Base-by-base conservation (phyloP, 2,113 vertebrate genomes). In the Puffinus mauretanicus region DNA sequence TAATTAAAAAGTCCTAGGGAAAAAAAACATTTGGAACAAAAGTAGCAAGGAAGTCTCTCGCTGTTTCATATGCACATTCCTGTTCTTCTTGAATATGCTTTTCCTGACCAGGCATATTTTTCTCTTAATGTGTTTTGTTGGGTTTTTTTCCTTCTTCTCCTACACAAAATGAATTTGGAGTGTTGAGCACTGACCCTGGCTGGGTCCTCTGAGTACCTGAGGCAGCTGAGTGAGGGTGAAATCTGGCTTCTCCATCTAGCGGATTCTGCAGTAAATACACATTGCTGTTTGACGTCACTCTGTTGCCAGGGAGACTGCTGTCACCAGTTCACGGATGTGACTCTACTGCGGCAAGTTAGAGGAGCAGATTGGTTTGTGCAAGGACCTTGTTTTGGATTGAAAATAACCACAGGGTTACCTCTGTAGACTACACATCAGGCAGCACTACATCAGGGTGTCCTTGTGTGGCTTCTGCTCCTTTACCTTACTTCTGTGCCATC, bases 301-400 rank as follows among this genome's bases (percentile, higher is more conserved):
- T 95, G 97, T 98, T 98, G 97, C 98, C 95, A 98, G 97, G 98
- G 97, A 96, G 97, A 98, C 95, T 66, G 70, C 84, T 98, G 97
- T 97, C 97, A 97, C 95, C 96, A 82, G 95, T 97, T 96, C 95
- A 97, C 93, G 71, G 86, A 52, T 83, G 96, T 97, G 96, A 96
- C 97, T 97, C 96, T 66, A 70, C 94, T 98, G 97, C 94, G 76
- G 95, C 96, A 98, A 95, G 6, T 84, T 93, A 73, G 93, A 95
- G 91, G 97, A 98, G 87, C 95, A 94, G 67, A 36, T 44, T 94
- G 95, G 86, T 82, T 92, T 82, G 94, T 96, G 92, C 91, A 86
- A 93, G 83, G 86, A 90, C 95, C 90, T 98, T 94, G 94, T 88
- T 96, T 79, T 91, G 95, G 78, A 90, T 96, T 69, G 32, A 96